These are phyloP conservation scores for Anseranas semipalmata DNA, from an alignment of 2,113 vertebrate species.

Conservation along the genomic window DNA sequence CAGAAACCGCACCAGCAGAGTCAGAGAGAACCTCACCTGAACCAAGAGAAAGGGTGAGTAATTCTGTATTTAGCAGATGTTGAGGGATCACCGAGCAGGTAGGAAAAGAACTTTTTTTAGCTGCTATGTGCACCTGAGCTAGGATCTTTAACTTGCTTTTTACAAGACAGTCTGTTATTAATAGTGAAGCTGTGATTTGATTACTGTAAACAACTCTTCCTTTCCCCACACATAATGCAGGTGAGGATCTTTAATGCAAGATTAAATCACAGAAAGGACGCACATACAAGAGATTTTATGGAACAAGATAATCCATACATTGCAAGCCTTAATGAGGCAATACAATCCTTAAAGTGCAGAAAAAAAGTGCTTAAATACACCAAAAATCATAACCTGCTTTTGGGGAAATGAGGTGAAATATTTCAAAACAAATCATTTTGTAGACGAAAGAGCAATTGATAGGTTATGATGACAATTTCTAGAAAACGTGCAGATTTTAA, in stretches of 20 bases:
- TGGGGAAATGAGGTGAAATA: background rate
- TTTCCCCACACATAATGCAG: background rate
- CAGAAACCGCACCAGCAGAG: background rate
- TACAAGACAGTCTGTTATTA: background rate
- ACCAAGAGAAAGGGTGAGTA: constrained; percentile 71
- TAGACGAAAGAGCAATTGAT: background rate
- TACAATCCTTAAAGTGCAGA: background rate
- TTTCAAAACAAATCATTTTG: background rate
- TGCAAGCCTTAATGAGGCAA: background rate
- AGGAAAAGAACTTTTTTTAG: background rate
- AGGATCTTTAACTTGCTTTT: background rate
- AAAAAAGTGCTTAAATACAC: background rate
- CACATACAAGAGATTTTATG: background rate
- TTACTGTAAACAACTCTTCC: background rate
- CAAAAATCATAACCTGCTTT: background rate
- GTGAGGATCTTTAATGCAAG: background rate
- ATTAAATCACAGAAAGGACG: background rate
- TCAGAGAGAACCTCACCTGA: background rate
- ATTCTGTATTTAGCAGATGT: background rate
- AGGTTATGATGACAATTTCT: background rate
- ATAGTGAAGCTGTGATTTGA: background rate
- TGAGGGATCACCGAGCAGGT: background rate
- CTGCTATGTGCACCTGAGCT: background rate
- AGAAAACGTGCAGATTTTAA: background rate
- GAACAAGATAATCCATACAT: background rate